A percentile compares a stretch with the other conserved stretches of the same genome.
These are phyloP conservation scores for Ctenochaetus hawaiiensis DNA, from an alignment of 2,797 vertebrate genomes.

Conservation along the genomic window DNA sequence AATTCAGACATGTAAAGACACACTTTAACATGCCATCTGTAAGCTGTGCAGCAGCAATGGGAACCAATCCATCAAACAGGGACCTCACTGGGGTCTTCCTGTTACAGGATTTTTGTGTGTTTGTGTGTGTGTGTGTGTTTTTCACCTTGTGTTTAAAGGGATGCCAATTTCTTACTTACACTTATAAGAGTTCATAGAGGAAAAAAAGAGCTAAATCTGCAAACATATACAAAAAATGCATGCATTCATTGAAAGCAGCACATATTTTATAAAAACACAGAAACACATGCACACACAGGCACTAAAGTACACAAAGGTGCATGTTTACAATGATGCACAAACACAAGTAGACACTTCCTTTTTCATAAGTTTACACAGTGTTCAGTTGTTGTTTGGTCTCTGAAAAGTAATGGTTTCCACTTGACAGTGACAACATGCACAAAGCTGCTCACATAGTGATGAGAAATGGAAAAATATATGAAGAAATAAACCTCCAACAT, in stretches of 20 bases:
- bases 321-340: neutral
- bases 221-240: neutral
- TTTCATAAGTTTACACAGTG: no score
- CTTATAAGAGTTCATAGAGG: neutral
- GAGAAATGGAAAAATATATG: neutral
- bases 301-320: neutral
- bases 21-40: conserved; percentile 46
- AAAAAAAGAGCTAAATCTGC: conserved; percentile 1
- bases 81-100: conserved; percentile 67
- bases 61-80: conserved; percentile 82
- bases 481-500: neutral
- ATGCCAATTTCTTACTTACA: conserved; percentile 29
- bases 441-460: neutral
- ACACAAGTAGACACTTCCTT: neutral
- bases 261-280: neutral
- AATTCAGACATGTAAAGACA: conserved; percentile 25
- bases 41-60: conserved; percentile 77
- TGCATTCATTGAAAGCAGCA: neutral
- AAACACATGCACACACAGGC: neutral
- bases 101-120: conserved; percentile 39
- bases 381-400: no score
- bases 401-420: no score
- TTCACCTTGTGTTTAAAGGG: conserved; percentile 24
- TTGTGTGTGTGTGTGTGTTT: no score
- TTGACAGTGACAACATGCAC: neutral